Conservation (phyloP, 1,140 invertebrate genomes). For the Acromyrmex charruanus region DNA sequence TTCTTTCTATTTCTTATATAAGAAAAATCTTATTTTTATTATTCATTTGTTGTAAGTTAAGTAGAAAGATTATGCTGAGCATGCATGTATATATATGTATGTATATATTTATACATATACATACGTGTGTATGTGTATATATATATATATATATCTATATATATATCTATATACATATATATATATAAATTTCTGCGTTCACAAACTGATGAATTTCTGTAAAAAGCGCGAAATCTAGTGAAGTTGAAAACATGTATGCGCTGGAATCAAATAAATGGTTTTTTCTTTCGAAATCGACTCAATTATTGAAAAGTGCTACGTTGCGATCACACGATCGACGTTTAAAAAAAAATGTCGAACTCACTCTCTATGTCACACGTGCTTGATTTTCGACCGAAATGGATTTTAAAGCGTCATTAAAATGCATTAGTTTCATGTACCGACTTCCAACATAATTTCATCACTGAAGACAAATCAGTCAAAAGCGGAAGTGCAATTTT, state of each 20-base stretch:
- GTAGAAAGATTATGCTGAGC: constrained; percentile 18
- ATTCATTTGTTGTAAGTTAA: constrained; percentile 46
- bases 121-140: not conserved
- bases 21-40: constrained; percentile 45
- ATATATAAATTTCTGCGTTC: constrained; percentile 17
- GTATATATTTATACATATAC: not conserved
- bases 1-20: constrained; percentile 37
- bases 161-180: not conserved
- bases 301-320: constrained; percentile 49
- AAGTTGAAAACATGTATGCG: constrained; percentile 54
- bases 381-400: constrained; percentile 50
- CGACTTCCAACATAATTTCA: constrained; percentile 1
- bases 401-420: constrained; percentile 52
- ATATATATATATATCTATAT: not conserved
- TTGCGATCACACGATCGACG: constrained; percentile 39
- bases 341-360: constrained; percentile 28
- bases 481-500: not conserved
- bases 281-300: constrained; percentile 58
- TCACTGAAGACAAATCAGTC: constrained; percentile 21
- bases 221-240: constrained; percentile 46
- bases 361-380: constrained; percentile 48
- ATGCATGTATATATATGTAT: not conserved
- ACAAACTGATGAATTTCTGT: constrained; percentile 43
- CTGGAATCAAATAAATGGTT: constrained; percentile 59
- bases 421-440: constrained; percentile 49